phyloP scores from a whole-genome alignment of 2,113 vertebrate species.

The Crypturellus undulatus region DNA sequence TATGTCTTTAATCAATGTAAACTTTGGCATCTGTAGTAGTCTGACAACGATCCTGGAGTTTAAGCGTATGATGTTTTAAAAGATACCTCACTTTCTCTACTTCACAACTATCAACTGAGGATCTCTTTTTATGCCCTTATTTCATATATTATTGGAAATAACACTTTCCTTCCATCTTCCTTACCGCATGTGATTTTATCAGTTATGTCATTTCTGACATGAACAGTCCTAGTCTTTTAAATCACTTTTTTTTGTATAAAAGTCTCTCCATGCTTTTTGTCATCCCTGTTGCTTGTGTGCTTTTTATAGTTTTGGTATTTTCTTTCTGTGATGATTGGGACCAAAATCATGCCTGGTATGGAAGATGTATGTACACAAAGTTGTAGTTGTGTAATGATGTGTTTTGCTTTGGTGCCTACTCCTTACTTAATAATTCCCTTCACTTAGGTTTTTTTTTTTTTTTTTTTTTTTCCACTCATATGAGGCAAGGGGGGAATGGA shows the following conservation, averaged over 20 bases:
- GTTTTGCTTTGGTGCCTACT: not conserved
- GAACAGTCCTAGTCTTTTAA: not conserved
- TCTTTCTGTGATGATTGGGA: not conserved
- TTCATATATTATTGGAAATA: not conserved
- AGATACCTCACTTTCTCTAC: not conserved
- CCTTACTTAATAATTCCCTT: not conserved
- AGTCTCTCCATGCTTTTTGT: not conserved
- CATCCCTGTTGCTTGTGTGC: fast-evolving
- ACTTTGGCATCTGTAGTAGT: not conserved
- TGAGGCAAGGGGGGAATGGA: not conserved
- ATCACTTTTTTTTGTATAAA: not conserved
- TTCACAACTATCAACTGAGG: not conserved
- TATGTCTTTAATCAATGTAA: not conserved
- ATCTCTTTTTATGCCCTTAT: not conserved
- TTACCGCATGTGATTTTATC: not conserved
- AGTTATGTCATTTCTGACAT: not conserved
- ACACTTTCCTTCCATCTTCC: not conserved
- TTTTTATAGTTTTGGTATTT: not conserved
- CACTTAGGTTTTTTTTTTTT: not conserved
- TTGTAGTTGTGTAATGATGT: not conserved
- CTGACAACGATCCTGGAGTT: not conserved
- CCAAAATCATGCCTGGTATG: not conserved
- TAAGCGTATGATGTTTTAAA: not conserved
- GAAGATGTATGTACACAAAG: not conserved
- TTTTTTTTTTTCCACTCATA: not conserved